A percentile compares a stretch with the other conserved stretches of the same genome.
phyloP scores from a whole-genome alignment of 2,888 invertebrate species.

The Salpingus planirostris region DNA sequence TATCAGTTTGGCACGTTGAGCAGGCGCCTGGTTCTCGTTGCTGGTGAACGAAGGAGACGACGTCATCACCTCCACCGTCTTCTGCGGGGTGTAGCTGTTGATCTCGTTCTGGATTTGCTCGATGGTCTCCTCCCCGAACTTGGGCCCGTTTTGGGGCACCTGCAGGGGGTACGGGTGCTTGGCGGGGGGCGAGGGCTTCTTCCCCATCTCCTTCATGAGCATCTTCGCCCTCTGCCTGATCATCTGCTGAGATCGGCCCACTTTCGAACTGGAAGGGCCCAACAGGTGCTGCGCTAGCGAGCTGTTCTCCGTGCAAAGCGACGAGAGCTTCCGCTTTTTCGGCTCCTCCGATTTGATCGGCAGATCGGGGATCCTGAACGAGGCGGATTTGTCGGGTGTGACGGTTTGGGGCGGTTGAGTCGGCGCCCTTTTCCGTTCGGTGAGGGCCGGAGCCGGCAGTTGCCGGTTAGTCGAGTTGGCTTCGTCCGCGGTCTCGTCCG shows the following conservation, averaged over 20 bases:
- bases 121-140: slow-evolving; percentile 18
- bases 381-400: slow-evolving; percentile 8
- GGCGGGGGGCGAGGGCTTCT: no score
- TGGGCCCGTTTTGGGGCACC: no score
- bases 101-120: slow-evolving; percentile 17
- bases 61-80: slow-evolving; percentile 4
- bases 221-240: no score
- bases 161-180: no score
- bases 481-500: slow-evolving; percentile 66
- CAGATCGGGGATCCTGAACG: slow-evolving; percentile 36
- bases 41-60: no score
- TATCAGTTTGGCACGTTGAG: slow-evolving; percentile 23
- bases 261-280: slow-evolving; percentile 20
- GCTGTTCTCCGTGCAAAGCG: slow-evolving; percentile 34
- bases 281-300: slow-evolving; percentile 36
- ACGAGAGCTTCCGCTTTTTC: slow-evolving; percentile 34
- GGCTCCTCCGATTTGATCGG: slow-evolving; percentile 37
- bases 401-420: slow-evolving; percentile 2
- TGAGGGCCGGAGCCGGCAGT: slow-evolving; percentile 44
- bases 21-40: slow-evolving; percentile 31
- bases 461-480: slow-evolving; percentile 56
- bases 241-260: neutral
- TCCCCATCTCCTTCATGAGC: no score
- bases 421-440: slow-evolving; percentile 37
- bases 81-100: slow-evolving; percentile 13